Conservation (phyloP, 2,797 vertebrate species). For the Psittacula derbiana region DNA sequence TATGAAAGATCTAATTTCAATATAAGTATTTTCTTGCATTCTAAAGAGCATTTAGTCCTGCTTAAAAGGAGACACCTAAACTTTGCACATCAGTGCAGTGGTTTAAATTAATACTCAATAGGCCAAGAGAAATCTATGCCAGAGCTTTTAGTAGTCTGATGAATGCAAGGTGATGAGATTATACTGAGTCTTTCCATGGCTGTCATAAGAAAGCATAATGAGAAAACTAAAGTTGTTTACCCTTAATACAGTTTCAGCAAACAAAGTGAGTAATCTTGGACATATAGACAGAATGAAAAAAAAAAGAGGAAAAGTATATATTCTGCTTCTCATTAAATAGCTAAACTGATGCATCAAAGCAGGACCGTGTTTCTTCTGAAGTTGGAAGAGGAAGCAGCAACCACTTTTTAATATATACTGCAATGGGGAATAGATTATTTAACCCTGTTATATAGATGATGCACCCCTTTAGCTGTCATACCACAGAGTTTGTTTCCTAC, state of each 20-base stretch:
- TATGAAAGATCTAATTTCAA: not conserved
- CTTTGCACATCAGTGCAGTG: not conserved
- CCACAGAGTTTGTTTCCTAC: not conserved
- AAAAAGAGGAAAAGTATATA: not conserved
- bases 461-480: not conserved
- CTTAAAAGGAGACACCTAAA: not conserved
- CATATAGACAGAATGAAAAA: not conserved
- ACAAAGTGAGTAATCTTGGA: not conserved
- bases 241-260: not conserved
- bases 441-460: not conserved
- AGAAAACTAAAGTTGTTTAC: slow-evolving; percentile 8
- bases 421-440: not conserved
- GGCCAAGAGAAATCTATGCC: not conserved
- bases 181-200: not conserved
- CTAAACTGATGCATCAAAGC: not conserved
- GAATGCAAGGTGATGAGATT: slow-evolving; percentile 39
- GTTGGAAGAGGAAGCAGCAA: not conserved
- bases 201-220: slow-evolving; percentile 29
- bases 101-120: not conserved
- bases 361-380: not conserved
- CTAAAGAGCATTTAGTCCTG: not conserved
- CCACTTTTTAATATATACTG: not conserved
- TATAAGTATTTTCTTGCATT: not conserved
- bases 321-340: not conserved
- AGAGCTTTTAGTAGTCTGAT: slow-evolving; percentile 11